These are phyloP conservation scores for Chirona hameri DNA, from an alignment of 2,888 invertebrate species.

Conservation along the genomic window DNA sequence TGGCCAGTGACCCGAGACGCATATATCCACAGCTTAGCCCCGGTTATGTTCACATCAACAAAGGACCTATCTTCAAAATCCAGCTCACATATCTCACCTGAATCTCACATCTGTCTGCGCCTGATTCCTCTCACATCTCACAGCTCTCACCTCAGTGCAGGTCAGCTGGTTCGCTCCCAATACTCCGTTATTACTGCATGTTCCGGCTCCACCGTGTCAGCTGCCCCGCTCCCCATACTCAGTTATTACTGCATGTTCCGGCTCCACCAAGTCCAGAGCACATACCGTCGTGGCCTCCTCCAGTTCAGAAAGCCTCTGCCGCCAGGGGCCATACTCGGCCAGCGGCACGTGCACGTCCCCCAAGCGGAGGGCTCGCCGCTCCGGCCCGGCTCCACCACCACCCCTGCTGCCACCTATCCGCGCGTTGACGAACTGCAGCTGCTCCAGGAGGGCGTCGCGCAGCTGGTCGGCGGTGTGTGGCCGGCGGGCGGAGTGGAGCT, in stretches of 20 bases:
- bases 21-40: too few species aligned
- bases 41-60: too few species aligned
- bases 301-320: background rate
- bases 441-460: background rate
- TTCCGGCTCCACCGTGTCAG: too few species aligned
- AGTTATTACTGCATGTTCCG: background rate
- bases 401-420: background rate
- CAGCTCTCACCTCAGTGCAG: too few species aligned
- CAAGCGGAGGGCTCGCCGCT: background rate
- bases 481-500: background rate
- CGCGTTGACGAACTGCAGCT: background rate
- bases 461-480: background rate
- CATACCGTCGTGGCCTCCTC: background rate
- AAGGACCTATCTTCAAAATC: too few species aligned
- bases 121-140: too few species aligned
- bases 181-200: too few species aligned
- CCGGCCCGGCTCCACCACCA: background rate
- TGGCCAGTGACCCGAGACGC: too few species aligned
- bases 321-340: slow-evolving; percentile 3
- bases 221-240: too few species aligned
- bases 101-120: too few species aligned
- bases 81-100: too few species aligned
- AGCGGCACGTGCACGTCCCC: background rate
- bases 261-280: background rate
- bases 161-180: too few species aligned